These are phyloP conservation scores for Macrophya annulata DNA, from an alignment of 2,888 invertebrate species.

Conservation along the genomic window DNA sequence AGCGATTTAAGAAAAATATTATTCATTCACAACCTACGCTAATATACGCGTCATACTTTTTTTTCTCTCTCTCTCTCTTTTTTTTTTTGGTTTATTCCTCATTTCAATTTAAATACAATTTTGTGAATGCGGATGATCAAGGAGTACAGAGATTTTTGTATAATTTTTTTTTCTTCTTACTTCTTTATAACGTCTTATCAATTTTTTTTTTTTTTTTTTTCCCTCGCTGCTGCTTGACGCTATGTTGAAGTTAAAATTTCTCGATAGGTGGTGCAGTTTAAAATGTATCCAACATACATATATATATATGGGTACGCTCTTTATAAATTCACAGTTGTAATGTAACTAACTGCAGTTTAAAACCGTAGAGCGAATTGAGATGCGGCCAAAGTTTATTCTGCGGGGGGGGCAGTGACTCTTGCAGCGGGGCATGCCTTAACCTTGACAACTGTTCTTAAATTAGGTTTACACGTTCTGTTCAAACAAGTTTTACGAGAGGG, in stretches of 20 bases:
- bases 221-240: too few relatives aligned
- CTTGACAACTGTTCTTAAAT: slow-evolving; percentile 54
- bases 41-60: neutral
- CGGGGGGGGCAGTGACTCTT: slow-evolving; percentile 50
- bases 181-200: too few relatives aligned
- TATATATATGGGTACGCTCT: neutral
- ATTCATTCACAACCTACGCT: neutral
- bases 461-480: slow-evolving; percentile 51
- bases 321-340: neutral
- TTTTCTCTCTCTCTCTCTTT: neutral
- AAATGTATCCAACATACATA: too few relatives aligned
- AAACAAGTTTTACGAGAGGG: slow-evolving; percentile 24
- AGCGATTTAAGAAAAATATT: slow-evolving; percentile 12
- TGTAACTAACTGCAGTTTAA: neutral
- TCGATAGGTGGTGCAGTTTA: too few relatives aligned
- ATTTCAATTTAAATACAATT: too few relatives aligned
- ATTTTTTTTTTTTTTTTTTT: too few relatives aligned
- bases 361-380: slow-evolving; percentile 30
- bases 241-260: too few relatives aligned
- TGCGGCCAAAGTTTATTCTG: slow-evolving; percentile 31
- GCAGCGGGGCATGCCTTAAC: slow-evolving; percentile 53
- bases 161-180: too few relatives aligned
- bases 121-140: too few relatives aligned
- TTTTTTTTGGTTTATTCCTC: neutral
- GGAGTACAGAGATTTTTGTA: too few relatives aligned